These are phyloP conservation scores for Plebejus argus DNA, from an alignment of 2,888 invertebrate genomes.

Conservation along the genomic window DNA sequence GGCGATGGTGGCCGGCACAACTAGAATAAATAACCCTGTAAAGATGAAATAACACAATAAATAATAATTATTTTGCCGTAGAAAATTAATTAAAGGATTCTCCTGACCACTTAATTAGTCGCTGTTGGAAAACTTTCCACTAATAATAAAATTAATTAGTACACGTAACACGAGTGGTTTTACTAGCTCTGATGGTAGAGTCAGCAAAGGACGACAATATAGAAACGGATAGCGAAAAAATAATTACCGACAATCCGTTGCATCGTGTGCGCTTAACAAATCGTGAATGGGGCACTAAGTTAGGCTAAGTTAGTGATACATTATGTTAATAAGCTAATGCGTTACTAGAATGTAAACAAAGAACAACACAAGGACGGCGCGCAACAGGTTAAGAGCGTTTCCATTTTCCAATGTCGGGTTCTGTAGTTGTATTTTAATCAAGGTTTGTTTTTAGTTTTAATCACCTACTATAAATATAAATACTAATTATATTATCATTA, in stretches of 20 bases:
- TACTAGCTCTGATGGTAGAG: not conserved
- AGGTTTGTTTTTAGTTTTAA: not conserved
- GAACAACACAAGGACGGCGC: not conserved
- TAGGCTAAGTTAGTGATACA: conserved; percentile 5
- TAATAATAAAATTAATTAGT: not conserved
- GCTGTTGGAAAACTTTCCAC: not conserved
- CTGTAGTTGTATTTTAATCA: not conserved
- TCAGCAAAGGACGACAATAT: not conserved
- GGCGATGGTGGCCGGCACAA: not conserved
- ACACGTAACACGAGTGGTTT: not conserved
- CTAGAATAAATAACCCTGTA: not conserved
- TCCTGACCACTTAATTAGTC: not conserved
- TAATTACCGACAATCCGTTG: conserved; percentile 7
- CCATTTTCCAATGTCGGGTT: not conserved
- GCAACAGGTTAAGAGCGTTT: not conserved
- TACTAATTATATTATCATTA: not conserved
- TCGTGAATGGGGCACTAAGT: not conserved
- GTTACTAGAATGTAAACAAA: conserved; percentile 19
- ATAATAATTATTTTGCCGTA: not conserved
- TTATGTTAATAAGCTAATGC: conserved; percentile 20
- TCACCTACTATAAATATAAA: not conserved
- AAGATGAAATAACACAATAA: not conserved
- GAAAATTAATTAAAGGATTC: conserved; percentile 1
- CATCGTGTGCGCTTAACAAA: conserved; percentile 11
- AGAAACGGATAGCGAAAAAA: not conserved